Conservation (phyloP, 2,113 vertebrate genomes). For the Himantopus leucocephalus region DNA sequence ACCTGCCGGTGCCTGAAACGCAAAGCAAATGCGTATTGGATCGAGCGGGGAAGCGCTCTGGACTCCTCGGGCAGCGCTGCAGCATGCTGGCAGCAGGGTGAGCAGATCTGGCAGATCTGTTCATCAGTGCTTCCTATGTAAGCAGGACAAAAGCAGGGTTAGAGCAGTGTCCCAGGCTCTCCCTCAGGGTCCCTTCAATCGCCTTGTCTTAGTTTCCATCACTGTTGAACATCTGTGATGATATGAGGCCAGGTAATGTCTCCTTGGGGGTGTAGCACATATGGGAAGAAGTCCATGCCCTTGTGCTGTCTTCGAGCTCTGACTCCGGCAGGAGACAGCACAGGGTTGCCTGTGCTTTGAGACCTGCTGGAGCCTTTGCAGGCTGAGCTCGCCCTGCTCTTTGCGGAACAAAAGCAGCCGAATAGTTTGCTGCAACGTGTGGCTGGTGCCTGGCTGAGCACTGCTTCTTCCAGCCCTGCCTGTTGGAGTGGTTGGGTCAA, state of each 20-base stretch:
- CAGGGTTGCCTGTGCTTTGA: accelerated
- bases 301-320: neutral
- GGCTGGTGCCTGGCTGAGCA: accelerated
- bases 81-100: accelerated
- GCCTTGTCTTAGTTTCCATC: neutral
- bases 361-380: neutral
- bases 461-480: neutral
- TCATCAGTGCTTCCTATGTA: neutral
- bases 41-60: accelerated
- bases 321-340: neutral
- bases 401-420: neutral
- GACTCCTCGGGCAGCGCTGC: accelerated
- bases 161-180: neutral
- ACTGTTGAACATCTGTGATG: neutral
- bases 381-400: neutral
- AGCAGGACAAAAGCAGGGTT: neutral
- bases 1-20: neutral
- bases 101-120: neutral
- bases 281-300: neutral
- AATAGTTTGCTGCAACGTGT: neutral
- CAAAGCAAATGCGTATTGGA: accelerated
- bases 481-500: neutral
- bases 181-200: neutral
- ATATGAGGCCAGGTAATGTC: neutral
- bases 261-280: neutral